Evolutionary conservation across 2,888 invertebrate genomes (phyloP).

Genomic region (Epinotia demarniana): DNA sequence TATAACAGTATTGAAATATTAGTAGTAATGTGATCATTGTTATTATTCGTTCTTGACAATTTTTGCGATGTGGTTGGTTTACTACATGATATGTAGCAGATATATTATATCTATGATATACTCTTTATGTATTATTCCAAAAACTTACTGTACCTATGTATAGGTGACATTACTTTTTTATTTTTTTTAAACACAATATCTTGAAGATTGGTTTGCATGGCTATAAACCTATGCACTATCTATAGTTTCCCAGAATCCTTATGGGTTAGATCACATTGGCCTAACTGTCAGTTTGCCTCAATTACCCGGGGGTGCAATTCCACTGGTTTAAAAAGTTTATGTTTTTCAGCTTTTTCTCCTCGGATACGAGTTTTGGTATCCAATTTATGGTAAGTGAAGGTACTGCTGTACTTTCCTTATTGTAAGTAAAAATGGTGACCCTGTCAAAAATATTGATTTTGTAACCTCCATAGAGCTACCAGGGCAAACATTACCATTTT

Average conservation of each 20-base stretch:
- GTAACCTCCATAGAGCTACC: slow-evolving; percentile 19
- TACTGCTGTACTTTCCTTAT: slow-evolving; percentile 77
- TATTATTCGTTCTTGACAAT: not conserved
- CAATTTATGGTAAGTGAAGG: slow-evolving; percentile 82
- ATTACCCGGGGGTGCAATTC: slow-evolving; percentile 47
- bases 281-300: slow-evolving; percentile 29
- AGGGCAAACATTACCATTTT: slow-evolving; percentile 17
- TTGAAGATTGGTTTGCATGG: slow-evolving; percentile 30
- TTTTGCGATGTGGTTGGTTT: not conserved
- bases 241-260: slow-evolving; percentile 5
- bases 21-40: not conserved
- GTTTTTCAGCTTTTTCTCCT: slow-evolving; percentile 82
- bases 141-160: not conserved
- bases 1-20: not conserved
- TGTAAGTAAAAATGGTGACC: slow-evolving; percentile 55
- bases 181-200: not conserved
- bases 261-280: slow-evolving; percentile 6
- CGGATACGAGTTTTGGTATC: slow-evolving; percentile 81
- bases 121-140: not conserved
- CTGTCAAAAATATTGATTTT: slow-evolving; percentile 59
- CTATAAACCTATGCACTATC: slow-evolving; percentile 24
- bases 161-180: not conserved
- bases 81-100: too few relatives aligned
- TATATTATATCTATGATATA: not conserved
- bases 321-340: slow-evolving; percentile 76